A percentile compares a stretch with the other conserved stretches of the same genome.
Conservation (phyloP, 2,888 invertebrate genomes). For the Ichneumon xanthorius region DNA sequence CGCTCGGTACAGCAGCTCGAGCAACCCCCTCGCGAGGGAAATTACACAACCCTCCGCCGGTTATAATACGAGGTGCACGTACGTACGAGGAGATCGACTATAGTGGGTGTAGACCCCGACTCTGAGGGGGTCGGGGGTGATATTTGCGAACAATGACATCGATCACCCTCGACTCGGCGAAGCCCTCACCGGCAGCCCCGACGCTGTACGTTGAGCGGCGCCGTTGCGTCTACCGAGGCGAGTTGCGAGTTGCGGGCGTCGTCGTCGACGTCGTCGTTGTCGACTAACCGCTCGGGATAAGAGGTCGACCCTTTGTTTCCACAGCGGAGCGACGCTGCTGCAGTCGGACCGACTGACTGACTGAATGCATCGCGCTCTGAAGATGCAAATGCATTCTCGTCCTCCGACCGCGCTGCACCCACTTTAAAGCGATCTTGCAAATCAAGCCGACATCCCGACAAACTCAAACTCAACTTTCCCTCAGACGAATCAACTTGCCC, state of each 20-base stretch:
- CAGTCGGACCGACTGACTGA: constrained; percentile 4
- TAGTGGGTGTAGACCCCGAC: constrained; percentile 1
- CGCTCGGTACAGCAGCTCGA: not conserved
- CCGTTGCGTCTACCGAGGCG: constrained; percentile 76
- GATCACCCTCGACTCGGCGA: constrained; percentile 71
- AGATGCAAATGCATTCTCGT: not conserved
- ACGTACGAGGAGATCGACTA: not conserved
- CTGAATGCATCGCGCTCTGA: not conserved
- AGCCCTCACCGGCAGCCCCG: constrained; percentile 9
- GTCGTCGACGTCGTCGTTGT: constrained; percentile 21
- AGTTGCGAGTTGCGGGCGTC: constrained; percentile 22
- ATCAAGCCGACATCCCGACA: constrained; percentile 6
- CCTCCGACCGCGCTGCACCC: not conserved
- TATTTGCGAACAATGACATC: constrained; percentile 80
- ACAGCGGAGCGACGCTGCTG: not conserved
- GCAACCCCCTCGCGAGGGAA: not conserved
- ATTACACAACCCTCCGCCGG: constrained; percentile 19
- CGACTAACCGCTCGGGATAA: constrained; percentile 35
- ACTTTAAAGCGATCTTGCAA: constrained; percentile 29
- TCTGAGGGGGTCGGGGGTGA: constrained; percentile 39
- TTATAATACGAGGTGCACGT: constrained; percentile 1
- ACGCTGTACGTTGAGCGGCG: constrained; percentile 69
- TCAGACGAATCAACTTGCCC: not conserved
- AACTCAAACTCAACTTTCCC: not conserved
- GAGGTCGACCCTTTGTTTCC: constrained; percentile 40